A percentile compares a stretch with the other conserved stretches of the same genome.
phyloP scores from a whole-genome alignment of 1,140 invertebrate genomes.

The Bombus waltoni region DNA sequence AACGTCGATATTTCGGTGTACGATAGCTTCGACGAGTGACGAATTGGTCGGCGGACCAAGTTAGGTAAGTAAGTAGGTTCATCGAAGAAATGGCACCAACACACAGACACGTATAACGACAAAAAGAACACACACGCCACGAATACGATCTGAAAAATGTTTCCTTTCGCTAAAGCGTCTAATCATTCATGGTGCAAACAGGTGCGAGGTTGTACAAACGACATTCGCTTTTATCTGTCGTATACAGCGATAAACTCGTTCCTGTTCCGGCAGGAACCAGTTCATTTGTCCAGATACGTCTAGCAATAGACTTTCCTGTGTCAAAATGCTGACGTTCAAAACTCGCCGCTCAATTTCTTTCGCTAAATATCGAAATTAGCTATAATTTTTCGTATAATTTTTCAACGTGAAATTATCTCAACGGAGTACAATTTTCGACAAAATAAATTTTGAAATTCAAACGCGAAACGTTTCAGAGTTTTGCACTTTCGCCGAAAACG shows the following conservation, averaged over 20 bases:
- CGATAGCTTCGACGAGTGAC: slow-evolving; percentile 33
- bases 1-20: not conserved
- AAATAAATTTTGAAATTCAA: too few species aligned
- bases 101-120: slow-evolving; percentile 33
- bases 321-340: too few species aligned
- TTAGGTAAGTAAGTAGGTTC: slow-evolving; percentile 13
- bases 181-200: slow-evolving; percentile 46
- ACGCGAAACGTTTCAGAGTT: too few species aligned
- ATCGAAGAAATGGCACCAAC: slow-evolving; percentile 8
- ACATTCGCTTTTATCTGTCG: slow-evolving; percentile 61
- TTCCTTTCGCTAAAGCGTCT: slow-evolving; percentile 29
- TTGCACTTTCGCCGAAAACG: too few species aligned
- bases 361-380: too few species aligned
- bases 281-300: slow-evolving; percentile 32
- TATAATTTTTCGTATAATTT: too few species aligned
- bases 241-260: slow-evolving; percentile 45
- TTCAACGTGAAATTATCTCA: too few species aligned
- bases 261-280: slow-evolving; percentile 43
- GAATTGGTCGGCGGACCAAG: slow-evolving; percentile 34
- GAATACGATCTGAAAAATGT: not conserved
- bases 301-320: not conserved
- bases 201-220: slow-evolving; percentile 47
- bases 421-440: too few species aligned
- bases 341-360: too few species aligned
- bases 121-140: not conserved